Conservation (phyloP, 2,113 vertebrate genomes). For the Pollimyrus isidori region DNA sequence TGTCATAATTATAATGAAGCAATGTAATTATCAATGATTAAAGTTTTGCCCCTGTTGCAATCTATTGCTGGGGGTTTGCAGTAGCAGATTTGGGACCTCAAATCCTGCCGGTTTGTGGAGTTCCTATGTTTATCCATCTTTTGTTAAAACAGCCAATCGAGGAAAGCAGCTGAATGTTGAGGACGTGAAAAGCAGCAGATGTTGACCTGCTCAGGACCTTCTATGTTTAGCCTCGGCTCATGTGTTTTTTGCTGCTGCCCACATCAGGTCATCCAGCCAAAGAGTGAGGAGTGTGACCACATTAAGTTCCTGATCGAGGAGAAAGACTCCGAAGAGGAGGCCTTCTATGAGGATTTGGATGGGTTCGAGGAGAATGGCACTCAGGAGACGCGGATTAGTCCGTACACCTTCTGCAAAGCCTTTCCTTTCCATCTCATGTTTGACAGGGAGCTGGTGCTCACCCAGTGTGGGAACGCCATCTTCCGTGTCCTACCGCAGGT, state of each 20-base stretch:
- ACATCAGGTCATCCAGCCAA: conserved; percentile 88
- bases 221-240: not conserved
- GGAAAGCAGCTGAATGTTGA: not conserved
- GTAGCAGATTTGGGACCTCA: not conserved
- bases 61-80: not conserved
- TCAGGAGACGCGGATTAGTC: conserved; percentile 93
- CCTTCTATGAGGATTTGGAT: conserved; percentile 90
- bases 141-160: not conserved
- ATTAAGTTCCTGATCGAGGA: conserved; percentile 98
- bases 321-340: conserved; percentile 92
- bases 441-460: conserved; percentile 86
- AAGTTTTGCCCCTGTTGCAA: not conserved
- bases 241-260: too few relatives aligned
- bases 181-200: not conserved
- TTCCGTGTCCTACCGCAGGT: conserved; percentile 96
- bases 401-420: conserved; percentile 95
- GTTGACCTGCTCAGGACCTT: not conserved
- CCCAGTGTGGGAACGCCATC: conserved; percentile 94
- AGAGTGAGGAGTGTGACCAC: conserved; percentile 93
- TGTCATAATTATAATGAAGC: not conserved
- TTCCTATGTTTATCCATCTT: not conserved
- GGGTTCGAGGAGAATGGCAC: conserved; percentile 95
- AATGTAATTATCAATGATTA: not conserved
- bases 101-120: not conserved
- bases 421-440: conserved; percentile 99